These are phyloP conservation scores for Ormyrus pomaceus DNA, from an alignment of 2,888 invertebrate species.

Conservation along the genomic window DNA sequence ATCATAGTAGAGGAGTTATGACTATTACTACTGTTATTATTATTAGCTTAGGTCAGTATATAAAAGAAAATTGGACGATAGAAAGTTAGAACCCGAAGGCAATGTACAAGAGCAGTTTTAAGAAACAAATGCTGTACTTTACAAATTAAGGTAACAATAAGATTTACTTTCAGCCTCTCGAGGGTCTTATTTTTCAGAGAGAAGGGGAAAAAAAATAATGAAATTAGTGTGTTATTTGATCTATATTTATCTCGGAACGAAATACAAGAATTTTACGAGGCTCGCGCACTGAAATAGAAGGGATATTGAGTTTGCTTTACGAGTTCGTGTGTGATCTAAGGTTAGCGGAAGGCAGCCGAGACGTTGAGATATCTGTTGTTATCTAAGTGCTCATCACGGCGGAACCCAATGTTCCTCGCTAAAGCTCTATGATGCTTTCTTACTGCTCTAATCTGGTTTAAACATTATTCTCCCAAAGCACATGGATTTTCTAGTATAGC, in stretches of 20 bases:
- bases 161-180: neutral
- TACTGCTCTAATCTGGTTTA: conserved; percentile 70
- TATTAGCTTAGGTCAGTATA: conserved; percentile 18
- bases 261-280: too few species aligned
- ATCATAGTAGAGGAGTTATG: conserved; percentile 21
- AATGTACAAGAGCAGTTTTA: neutral
- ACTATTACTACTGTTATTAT: conserved; percentile 34
- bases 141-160: too few species aligned
- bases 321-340: neutral
- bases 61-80: conserved; percentile 6
- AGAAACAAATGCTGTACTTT: too few species aligned
- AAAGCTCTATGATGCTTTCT: conserved; percentile 70
- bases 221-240: too few species aligned
- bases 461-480: conserved; percentile 49
- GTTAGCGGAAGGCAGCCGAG: conserved; percentile 21
- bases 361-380: conserved; percentile 66
- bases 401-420: conserved; percentile 64
- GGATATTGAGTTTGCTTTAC: neutral
- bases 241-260: too few species aligned
- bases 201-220: neutral
- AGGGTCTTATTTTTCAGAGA: neutral
- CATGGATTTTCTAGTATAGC: conserved; percentile 52
- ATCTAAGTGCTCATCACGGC: conserved; percentile 69
- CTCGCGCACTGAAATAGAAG: too few species aligned
- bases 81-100: neutral